A percentile compares a stretch with the other conserved stretches of the same genome.
Conservation (phyloP, 2,797 vertebrate species). For the Gadopsis bispinosus region DNA sequence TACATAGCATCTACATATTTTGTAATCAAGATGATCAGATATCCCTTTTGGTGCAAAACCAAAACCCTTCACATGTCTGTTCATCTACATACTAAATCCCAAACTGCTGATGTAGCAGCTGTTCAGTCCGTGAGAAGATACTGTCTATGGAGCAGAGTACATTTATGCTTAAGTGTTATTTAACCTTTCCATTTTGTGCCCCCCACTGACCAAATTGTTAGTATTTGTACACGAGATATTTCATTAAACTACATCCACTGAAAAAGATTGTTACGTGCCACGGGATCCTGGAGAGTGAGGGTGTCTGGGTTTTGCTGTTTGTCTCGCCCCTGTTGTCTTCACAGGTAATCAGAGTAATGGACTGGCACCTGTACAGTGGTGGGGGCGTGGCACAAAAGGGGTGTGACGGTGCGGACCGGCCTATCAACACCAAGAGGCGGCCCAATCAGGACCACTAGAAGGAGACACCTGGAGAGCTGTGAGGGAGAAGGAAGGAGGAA, state of each 20-base stretch:
- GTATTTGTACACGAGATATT: background rate
- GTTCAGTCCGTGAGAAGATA: background rate
- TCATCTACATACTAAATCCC: background rate
- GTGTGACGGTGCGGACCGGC: no score
- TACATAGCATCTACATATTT: background rate
- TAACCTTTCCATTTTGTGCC: background rate
- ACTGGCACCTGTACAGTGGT: no score
- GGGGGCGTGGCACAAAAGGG: no score
- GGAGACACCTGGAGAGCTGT: no score
- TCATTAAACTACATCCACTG: background rate
- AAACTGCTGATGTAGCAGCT: background rate
- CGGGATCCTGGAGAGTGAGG: no score
- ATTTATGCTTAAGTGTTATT: constrained; percentile 1
- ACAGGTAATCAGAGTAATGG: no score
- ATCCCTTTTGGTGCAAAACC: background rate
- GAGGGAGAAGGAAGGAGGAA: no score
- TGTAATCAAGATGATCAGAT: constrained; percentile 8
- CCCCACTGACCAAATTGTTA: background rate
- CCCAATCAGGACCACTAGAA: no score
- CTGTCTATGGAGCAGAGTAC: background rate
- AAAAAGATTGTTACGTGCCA: no score
- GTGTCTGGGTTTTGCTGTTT: no score
- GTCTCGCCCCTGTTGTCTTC: no score
- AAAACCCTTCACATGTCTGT: background rate
- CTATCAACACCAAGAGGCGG: no score